Evolutionary conservation across 1,140 invertebrate genomes (phyloP).

Genomic region (Apocrypta bakeri): DNA sequence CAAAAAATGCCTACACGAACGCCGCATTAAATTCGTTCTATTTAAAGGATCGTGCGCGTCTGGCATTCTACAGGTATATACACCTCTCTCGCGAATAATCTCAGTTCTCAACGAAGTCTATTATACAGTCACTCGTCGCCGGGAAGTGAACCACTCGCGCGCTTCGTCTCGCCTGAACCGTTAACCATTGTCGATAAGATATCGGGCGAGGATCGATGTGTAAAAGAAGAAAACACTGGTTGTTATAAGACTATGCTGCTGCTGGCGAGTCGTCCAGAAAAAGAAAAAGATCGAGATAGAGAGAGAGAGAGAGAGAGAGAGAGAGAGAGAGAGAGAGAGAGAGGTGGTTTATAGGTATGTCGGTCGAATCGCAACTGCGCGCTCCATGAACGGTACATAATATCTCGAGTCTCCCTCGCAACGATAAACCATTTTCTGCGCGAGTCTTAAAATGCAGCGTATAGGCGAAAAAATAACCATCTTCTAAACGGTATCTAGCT

Average conservation of each 20-base stretch:
- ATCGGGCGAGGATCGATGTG: conserved; percentile 33
- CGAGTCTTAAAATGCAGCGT: too few species aligned
- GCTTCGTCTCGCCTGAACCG: conserved; percentile 22
- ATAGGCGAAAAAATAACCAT: too few species aligned
- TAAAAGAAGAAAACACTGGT: conserved; percentile 28
- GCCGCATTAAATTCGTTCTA: too few species aligned
- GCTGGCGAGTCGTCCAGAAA: background rate
- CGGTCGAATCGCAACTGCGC: conserved; percentile 45
- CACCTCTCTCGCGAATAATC: background rate
- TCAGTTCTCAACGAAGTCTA: background rate
- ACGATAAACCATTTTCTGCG: background rate
- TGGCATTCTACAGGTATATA: too few species aligned
- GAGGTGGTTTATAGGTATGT: conserved; percentile 26
- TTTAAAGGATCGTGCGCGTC: too few species aligned
- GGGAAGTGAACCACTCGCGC: background rate
- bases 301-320: conserved; percentile 21
- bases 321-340: conserved; percentile 19
- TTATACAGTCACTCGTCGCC: background rate
- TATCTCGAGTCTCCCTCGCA: background rate
- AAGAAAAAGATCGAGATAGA: conserved; percentile 40
- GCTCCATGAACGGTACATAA: conserved; percentile 47
- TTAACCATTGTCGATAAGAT: conserved; percentile 50
- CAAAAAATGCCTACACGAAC: too few species aligned
- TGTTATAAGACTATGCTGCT: conserved; percentile 30
- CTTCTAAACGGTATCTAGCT: too few species aligned